phyloP scores from a whole-genome alignment of 2,113 vertebrate genomes.

The Muscicapa adusta region DNA sequence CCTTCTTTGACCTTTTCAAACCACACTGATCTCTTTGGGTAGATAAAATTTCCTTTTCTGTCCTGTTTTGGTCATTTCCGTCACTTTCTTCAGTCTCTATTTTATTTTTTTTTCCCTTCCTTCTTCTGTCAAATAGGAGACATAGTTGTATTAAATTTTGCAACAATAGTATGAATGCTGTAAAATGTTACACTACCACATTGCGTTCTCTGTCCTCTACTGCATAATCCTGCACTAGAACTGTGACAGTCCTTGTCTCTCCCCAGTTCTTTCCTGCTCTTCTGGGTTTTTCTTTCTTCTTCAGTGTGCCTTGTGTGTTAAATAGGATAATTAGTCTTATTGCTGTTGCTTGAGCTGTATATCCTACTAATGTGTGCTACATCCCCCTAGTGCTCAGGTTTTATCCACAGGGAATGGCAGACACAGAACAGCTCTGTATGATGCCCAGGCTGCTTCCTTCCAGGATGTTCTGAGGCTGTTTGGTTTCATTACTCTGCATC shows the following conservation, averaged over 20 bases:
- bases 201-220: not conserved
- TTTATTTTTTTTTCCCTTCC: accelerated
- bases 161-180: not conserved
- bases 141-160: not conserved
- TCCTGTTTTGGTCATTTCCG: not conserved
- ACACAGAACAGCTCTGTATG: not conserved
- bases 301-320: not conserved
- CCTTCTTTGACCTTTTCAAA: not conserved
- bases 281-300: not conserved
- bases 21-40: not conserved
- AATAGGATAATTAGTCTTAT: not conserved
- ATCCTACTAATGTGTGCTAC: not conserved
- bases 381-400: not conserved
- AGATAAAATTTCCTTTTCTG: not conserved
- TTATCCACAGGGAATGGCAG: not conserved
- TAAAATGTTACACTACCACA: not conserved
- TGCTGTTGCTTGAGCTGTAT: not conserved
- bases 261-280: not conserved
- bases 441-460: not conserved
- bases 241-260: not conserved
- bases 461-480: accelerated
- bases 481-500: not conserved
- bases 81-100: not conserved
- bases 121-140: not conserved
- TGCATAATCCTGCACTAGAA: not conserved